Evolutionary conservation across 1,140 invertebrate species (phyloP), one percentile per base, ranked within the genome.

Genomic region (Procambarus virginalis): DNA sequence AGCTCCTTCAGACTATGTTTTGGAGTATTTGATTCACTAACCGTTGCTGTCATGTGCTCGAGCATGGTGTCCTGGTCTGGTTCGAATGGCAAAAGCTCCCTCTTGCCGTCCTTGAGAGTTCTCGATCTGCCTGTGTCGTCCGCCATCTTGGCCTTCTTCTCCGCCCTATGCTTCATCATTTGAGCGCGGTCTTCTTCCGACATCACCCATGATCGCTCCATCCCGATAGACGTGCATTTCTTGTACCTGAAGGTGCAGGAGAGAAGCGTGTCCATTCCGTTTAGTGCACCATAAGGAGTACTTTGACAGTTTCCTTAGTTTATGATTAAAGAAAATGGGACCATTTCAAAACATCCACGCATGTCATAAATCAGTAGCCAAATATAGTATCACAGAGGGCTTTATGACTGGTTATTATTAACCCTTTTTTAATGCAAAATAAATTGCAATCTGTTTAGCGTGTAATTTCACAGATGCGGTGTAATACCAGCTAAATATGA

Each of bases 161-260:
- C 79, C 1, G 79, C 86, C 6, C 80, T 60, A 17, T 89, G 86
- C 51, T 77, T 82, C 86, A 89, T 89, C 86, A 82, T 73, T 34
- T 83, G 86, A 22, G 68, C 68, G 17, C 86, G 64, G 49, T 83
- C 86, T 80, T 89, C 86, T 68, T 89, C 86, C 5, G 86, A 89
- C 86, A 89, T 89, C 0, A 89, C 86, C 80, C 86, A 89, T 2
- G 86, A 68, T 8, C 79, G 70, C 55, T 89, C 86, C 86, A 89
- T 89, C 48, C 86, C 86, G 6, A 89, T 89, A 12, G 14, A 60
- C 14, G 75, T 75, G 51, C 86, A 89, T 51, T 89, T 89, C 70
- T 83, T 81, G 86, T 89, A 89, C 68, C 86, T 89, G 20, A n/a
- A 51, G 3, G 2, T 20, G 48, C 2, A 10, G 64, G 46, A 55